A percentile compares a stretch with the other conserved stretches of the same genome.
Conservation (phyloP, 2,113 vertebrate species). For the Macrotis lagotis region DNA sequence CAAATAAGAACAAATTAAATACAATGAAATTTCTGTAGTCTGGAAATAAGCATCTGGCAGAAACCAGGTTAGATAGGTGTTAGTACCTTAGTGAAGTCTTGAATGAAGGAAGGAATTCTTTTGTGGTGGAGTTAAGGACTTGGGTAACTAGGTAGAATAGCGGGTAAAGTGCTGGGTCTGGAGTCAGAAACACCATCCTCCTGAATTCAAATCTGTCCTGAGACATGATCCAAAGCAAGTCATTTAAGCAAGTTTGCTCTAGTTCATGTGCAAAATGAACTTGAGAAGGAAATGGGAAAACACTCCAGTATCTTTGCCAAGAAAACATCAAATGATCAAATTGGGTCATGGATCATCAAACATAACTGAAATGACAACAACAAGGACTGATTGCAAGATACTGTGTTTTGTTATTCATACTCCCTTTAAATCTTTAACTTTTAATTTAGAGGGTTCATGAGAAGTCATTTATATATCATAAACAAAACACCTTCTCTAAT, state of each 20-base stretch:
- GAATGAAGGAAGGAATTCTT: background rate
- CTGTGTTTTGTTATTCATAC: background rate
- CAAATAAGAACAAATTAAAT: background rate
- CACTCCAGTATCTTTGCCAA: background rate
- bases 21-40: background rate
- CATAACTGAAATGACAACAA: background rate
- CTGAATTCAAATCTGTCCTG: background rate
- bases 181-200: background rate
- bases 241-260: background rate
- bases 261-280: background rate
- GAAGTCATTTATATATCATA: background rate
- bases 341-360: background rate
- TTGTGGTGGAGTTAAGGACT: background rate
- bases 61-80: background rate
- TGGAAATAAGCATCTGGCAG: background rate
- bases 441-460: background rate
- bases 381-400: background rate
- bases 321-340: background rate
- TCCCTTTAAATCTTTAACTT: background rate
- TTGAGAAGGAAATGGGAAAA: background rate
- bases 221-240: background rate
- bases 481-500: background rate
- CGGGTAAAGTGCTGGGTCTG: background rate
- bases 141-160: background rate
- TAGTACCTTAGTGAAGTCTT: background rate